A percentile compares a stretch with the other conserved stretches of the same genome.
Conservation (phyloP, 2,888 invertebrate genomes). For the Dryobota labecula region DNA sequence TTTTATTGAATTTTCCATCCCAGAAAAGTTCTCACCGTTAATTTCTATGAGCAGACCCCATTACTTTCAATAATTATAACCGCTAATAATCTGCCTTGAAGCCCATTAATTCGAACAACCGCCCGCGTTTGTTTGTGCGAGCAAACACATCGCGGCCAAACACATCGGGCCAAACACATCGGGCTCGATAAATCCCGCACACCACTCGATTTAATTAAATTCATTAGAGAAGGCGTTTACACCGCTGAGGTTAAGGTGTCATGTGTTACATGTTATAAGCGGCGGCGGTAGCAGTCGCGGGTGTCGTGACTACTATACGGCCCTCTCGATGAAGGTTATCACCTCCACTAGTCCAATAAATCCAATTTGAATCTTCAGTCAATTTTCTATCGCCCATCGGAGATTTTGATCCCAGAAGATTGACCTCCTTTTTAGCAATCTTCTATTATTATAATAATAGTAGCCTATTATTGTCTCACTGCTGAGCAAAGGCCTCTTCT, state of each 20-base stretch:
- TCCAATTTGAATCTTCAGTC: too few species aligned
- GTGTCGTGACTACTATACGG: too few species aligned
- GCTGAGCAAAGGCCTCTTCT: too few species aligned
- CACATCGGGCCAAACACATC: conserved; percentile 10
- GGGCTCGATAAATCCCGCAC: conserved; percentile 64
- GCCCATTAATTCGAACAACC: conserved; percentile 8
- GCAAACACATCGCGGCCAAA: conserved; percentile 50
- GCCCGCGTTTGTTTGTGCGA: conserved; percentile 32
- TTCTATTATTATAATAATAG: too few species aligned
- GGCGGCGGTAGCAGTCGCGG: conserved; percentile 7
- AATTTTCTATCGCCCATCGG: too few species aligned
- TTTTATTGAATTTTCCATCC: not conserved
- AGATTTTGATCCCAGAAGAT: too few species aligned
- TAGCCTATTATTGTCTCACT: too few species aligned
- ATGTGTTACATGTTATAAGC: conserved; percentile 11
- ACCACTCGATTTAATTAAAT: conserved; percentile 81
- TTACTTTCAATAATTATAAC: conserved; percentile 14
- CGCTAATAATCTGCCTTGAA: conserved; percentile 20
- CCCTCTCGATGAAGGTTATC: too few species aligned
- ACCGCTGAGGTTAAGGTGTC: conserved; percentile 67
- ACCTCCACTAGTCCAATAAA: too few species aligned
- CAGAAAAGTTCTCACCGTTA: not conserved
- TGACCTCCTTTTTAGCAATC: too few species aligned
- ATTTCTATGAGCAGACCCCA: not conserved
- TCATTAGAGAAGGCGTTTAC: conserved; percentile 71